Evolutionary conservation across 2,888 invertebrate species (phyloP), one percentile per base, ranked within the genome.

Genomic region (Calephelis perditalis): DNA sequence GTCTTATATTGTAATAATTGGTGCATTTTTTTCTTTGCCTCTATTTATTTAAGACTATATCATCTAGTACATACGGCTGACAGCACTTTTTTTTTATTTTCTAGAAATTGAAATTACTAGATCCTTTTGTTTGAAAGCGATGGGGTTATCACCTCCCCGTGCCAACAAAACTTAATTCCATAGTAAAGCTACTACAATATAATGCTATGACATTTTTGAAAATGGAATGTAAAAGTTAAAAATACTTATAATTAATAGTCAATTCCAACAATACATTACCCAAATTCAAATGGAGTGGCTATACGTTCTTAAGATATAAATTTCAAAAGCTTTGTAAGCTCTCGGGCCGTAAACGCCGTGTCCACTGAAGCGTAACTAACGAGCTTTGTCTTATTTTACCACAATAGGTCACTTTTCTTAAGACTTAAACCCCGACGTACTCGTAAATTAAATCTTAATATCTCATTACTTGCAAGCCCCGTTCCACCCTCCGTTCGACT

Each of bases 401-500:
- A 86, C 84, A 88, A 89, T 87, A 86, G 89, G 82, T 86, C 84
- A 86, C 79, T 87, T 86, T 86, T 77, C 85, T 86, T 84, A 82
- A 84, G 86, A 82, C 77, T 79, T 75, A 79, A 81, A 78, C 81
- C 79, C 78, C 78, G 71, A 80, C 81, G 82, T 76, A 81, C 78
- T 81, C 87, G 82, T 89, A 86, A 87, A 87, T 88, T 88, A 77
- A 81, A 84, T 82, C 77, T 85, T 84, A 84, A 88, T 87, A 82
- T 84, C 85, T 84, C 88, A 84, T 90, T 88, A 87, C 84, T 87
- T 84, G 84, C 89, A 86, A 86, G 76, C 77, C 70, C 72, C 70
- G 74, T 74, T 68, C 77, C 83, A 79, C 83, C 59, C 82, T 73
- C 75, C 65, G 71, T 69, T 74, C 72, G 66, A 71, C 71, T 73